Base-by-base conservation (phyloP, 2,888 invertebrate species). In the Rhamphomyia laevipes region DNA sequence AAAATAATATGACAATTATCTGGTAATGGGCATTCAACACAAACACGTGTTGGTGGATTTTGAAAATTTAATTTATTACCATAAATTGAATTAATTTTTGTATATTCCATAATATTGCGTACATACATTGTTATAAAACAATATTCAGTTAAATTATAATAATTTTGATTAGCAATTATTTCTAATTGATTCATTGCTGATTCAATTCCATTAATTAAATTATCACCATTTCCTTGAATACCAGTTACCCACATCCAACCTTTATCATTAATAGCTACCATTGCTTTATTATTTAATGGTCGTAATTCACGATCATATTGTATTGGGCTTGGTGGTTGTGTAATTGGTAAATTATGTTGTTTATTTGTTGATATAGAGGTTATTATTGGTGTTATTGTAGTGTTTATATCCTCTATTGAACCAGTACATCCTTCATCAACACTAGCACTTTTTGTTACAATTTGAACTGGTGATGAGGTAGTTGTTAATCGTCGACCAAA, bases 221-320 rank as follows among this genome's bases (percentile, higher is more conserved):
- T 80, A 13, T 73, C 63, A 47, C 82, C 79, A 59, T 78, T 77
- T 18, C 89, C 88, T 53, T 82, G 80, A 50, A 90, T 77, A 35
- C 87, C 87, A 17, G 87, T 84, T 47, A 89, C 79, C 79, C 86
- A 90, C 67, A 83, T 78, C 89, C 90, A 91, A 42, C 90, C 90
- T 52, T 81, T 80, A 61, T 74, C 75, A 68, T 84, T 85, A 44
- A 76, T 77, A 52, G 77, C 78, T 53, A 80, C 78, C 58, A 74
- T 73, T 50, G 81, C 75, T 56, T 74, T 74, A 62, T 82, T 82
- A 31, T 75, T 68, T 45, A 82, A 74, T 17, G 77, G 75, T 57
- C 75, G 76, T 58, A 73, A 74, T 59, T 81, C 81, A 45, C 72
- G 72, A 52, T 78, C 74, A 55, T 72, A 69, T 61, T 74, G 73